Evolutionary conservation across 2,113 vertebrate genomes (phyloP), one percentile per base, ranked within the genome.

Genomic region (Psilopogon haemacephalus): DNA sequence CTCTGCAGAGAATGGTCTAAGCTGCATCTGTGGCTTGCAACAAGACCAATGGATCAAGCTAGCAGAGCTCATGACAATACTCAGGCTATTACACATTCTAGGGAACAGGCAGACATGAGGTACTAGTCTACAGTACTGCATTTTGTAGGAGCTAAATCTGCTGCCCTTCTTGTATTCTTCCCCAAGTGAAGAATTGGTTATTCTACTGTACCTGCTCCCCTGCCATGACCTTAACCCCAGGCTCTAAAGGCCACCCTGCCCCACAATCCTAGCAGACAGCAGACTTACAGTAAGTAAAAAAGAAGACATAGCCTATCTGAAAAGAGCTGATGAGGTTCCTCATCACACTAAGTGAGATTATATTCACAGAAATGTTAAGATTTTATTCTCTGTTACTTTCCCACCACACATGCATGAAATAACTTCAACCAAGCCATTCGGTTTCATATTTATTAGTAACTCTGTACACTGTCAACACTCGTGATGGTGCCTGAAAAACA

Each of bases 381-480:
- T 58, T 84, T 70, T 33, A 27, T 12, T 69, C 64, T 60, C 12
- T n/a, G 6, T 15, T 56, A 52, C 28, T 35, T 54, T 30, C 42
- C 33, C 21, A 33, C n/a, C 27, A 40, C 2, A 24, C 7, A 68
- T 4, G 2, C 2, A 35, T 12, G 13, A 81, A 95, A 88, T 74
- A 56, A 96, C 46, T 77, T 35, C 78, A 93, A 27, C 28, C 9
- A 58, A 33, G 23, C 21, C 4, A n/a, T 85, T 87, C 64, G 90
- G 77, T 75, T 93, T 74, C 40, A 5, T 84, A 46, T 95, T 97
- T 96, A 96, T 97, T 96, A 86, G 64, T 33, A 84, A 94, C 27
- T 62, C 65, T 73, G 72, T 73, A 62, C 54, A 90, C 40, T 84
- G 71, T 67, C 79, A 91, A 56, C 21, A 60, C 9, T 68, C 21